A percentile compares a stretch with the other conserved stretches of the same genome.
Evolutionary conservation across 2,113 vertebrate species (phyloP).

Genomic region (Tupaia tana): DNA sequence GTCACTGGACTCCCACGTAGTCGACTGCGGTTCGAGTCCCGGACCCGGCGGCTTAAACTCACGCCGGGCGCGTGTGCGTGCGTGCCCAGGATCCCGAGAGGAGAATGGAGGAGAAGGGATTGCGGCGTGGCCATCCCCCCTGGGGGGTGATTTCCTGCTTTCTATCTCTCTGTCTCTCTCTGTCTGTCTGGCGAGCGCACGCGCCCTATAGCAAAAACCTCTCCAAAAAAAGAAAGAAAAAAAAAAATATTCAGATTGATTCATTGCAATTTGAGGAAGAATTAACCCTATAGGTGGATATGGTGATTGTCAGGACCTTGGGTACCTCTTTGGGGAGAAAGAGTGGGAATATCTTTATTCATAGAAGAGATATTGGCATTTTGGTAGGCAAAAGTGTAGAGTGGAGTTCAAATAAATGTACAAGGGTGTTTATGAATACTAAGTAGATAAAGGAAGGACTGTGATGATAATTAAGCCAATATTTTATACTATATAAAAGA

Average conservation of each 20-base stretch:
- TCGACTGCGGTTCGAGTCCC: too few species aligned
- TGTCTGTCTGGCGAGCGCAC: too few species aligned
- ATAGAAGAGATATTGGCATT: neutral
- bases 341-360: constrained; percentile 29
- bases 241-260: neutral
- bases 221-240: too few species aligned
- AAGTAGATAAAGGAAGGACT: neutral
- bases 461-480: neutral
- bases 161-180: too few species aligned
- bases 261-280: constrained; percentile 24
- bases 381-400: neutral
- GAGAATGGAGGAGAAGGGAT: too few species aligned
- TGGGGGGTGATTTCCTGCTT: too few species aligned
- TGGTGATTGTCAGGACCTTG: neutral
- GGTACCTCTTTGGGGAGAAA: neutral
- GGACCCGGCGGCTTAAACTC: too few species aligned
- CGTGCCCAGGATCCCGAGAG: too few species aligned
- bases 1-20: too few species aligned
- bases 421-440: neutral
- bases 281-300: neutral
- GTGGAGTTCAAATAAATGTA: neutral
- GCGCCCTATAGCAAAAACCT: too few species aligned
- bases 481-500: neutral
- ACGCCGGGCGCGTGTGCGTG: too few species aligned
- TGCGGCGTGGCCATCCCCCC: too few species aligned